Evolutionary conservation across 2,888 invertebrate species (phyloP), one percentile per base, ranked within the genome.

Genomic region (Acanthoscelides obtectus): DNA sequence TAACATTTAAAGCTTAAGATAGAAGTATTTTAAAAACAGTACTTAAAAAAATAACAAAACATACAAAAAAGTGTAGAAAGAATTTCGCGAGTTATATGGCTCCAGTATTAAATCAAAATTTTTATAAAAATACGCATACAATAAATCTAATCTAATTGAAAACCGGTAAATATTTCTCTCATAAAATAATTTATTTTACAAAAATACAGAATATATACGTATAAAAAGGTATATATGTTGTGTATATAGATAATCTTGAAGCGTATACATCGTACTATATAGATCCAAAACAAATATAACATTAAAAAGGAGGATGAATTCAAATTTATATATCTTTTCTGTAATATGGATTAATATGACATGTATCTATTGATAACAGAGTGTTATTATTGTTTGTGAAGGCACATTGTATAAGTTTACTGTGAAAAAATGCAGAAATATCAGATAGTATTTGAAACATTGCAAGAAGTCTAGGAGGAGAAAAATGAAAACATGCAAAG

Each of bases 1-100:
- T 69, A 72, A 72, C 72, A 72, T 66, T 72, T 70, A 72, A 72
- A 72, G 72, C 72, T 72, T 22, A 45, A 68, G 20, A 19, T 21
- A 68, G n/a, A 67, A 20, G 22, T 22, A 27, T 68, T 68, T 22
- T n/a, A 68, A 67, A 68, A 68, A 45, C 25, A 27, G 22, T 22
- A 27, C 25, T 22, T 22, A 27, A 68, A 22, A 68, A 21, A 22
- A 19, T 22, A 66, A 66, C 66, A 66, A 66, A n/a, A 66, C 4
- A 66, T 66, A 21, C 22, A 20, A 66, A 66, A 21, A 66, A 21
- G 66, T 22, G n/a, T 1, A 8, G 66, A 66, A 17, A 66, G 4
- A 66, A 45, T 45, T 45, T 45, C 45, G 45, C 45, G 45, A 45
- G 45, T 45, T 45, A 45, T 45, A 3, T 12, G 45, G 45, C 45